Evolutionary conservation across 35 echinoderm and acorn worm species (phyloP).

Genomic region (Diadema setosum): DNA sequence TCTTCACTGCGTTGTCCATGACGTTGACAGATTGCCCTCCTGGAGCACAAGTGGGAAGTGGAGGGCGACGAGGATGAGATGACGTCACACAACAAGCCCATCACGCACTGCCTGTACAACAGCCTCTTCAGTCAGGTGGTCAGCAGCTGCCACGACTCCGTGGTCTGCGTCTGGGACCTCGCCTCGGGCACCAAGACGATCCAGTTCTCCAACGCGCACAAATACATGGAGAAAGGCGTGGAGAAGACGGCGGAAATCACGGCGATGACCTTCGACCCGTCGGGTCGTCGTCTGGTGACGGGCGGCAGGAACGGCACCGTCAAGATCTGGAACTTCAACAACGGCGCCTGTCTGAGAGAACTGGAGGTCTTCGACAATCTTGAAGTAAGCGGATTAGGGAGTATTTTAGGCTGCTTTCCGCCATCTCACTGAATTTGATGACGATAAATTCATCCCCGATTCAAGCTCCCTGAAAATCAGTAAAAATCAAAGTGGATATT

Average conservation of each 20-base stretch:
- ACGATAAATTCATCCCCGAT: no score
- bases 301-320: constrained; percentile 93
- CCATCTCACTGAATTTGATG: no score
- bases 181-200: constrained; percentile 92
- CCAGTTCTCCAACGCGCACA: constrained; percentile 95
- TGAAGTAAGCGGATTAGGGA: constrained; percentile 69
- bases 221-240: constrained; percentile 86
- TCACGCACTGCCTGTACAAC: constrained; percentile 85
- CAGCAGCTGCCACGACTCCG: constrained; percentile 86
- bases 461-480: no score
- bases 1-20: no score
- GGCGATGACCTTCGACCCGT: constrained; percentile 97
- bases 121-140: constrained; percentile 94
- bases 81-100: constrained; percentile 77
- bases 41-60: constrained; percentile 91
- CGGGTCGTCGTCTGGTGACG: constrained; percentile 70
- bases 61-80: constrained; percentile 85
- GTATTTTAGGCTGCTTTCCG: no score
- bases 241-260: constrained; percentile 96
- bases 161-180: constrained; percentile 97
- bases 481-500: no score
- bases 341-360: constrained; percentile 91
- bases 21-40: constrained; percentile 56
- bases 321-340: constrained; percentile 99
- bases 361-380: constrained; percentile 84